Evolutionary conservation across 2,888 invertebrate species (phyloP).

Genomic region (Candidula unifasciata): DNA sequence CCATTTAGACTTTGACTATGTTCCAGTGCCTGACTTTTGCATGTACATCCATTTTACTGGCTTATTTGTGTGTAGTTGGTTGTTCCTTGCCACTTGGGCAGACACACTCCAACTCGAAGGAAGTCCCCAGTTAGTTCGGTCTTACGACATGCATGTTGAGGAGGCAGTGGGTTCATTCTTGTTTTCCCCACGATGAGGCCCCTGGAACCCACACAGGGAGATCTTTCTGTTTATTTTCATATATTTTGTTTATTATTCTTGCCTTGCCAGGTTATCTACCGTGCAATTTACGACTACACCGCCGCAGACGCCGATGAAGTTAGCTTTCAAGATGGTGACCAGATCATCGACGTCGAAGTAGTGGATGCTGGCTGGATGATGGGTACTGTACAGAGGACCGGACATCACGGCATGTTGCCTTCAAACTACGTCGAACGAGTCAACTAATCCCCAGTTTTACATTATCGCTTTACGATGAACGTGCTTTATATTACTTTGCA

Average conservation of each 20-base stretch:
- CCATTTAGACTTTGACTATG: no score
- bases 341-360: conserved; percentile 91
- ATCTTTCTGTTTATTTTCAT: not conserved
- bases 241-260: not conserved
- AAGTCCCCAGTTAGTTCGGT: no score
- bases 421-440: conserved; percentile 91
- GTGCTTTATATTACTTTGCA: not conserved
- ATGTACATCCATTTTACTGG: no score
- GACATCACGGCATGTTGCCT: conserved; percentile 97
- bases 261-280: conserved; percentile 80
- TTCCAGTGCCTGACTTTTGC: no score
- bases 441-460: conserved; percentile 43
- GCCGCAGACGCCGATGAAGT: conserved; percentile 97
- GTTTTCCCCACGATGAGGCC: no score
- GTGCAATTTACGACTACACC: conserved; percentile 98
- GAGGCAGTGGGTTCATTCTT: no score
- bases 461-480: not conserved
- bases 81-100: no score
- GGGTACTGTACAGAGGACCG: conserved; percentile 94
- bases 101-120: no score
- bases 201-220: no score
- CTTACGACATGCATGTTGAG: no score
- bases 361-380: conserved; percentile 99
- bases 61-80: no score
- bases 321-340: conserved; percentile 78